phyloP scores from a whole-genome alignment of 2,797 vertebrate genomes.

The Bradypus variegatus region DNA sequence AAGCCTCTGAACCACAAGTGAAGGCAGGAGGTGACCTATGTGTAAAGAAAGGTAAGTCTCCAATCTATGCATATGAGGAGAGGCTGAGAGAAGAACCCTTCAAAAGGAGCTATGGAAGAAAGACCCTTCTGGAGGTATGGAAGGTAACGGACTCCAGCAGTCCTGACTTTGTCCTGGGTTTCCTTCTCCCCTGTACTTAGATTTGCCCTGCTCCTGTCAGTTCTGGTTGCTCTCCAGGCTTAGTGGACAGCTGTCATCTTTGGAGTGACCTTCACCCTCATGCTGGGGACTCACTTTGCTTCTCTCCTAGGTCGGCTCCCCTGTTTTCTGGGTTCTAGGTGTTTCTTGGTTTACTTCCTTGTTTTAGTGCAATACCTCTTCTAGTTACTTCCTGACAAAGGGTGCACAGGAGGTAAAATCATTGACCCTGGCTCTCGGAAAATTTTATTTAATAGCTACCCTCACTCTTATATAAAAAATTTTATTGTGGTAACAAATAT shows the following conservation, averaged over 20 bases:
- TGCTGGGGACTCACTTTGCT: background rate
- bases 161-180: background rate
- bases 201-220: background rate
- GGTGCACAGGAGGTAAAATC: background rate
- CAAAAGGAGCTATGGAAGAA: background rate
- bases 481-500: too few relatives aligned
- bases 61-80: background rate
- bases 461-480: background rate
- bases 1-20: background rate
- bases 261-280: background rate
- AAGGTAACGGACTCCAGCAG: background rate
- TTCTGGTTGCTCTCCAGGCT: background rate
- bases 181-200: background rate
- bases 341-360: background rate
- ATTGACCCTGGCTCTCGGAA: background rate
- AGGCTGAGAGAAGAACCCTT: background rate
- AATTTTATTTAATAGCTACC: background rate
- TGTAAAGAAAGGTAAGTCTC: background rate
- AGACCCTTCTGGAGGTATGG: background rate
- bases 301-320: background rate
- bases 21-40: background rate
- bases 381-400: background rate
- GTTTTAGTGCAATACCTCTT: background rate
- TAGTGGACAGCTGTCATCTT: background rate
- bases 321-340: background rate